Base-by-base conservation (phyloP, 2,113 vertebrate genomes). In the Solenodon paradoxus region DNA sequence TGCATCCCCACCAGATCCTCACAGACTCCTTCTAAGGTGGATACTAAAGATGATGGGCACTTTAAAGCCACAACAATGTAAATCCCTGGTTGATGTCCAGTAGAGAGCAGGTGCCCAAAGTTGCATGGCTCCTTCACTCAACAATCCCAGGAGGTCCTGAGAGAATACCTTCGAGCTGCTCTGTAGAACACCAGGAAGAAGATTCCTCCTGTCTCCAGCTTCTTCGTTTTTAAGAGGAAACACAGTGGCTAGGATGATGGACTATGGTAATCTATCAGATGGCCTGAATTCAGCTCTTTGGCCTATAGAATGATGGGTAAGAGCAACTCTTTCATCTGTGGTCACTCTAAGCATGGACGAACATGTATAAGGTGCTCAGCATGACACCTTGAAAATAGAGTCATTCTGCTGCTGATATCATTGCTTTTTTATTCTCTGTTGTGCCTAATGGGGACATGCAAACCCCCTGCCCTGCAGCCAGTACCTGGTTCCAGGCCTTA, bases 201-300 rank as follows among this genome's bases (percentile, higher is more conserved):
- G 17, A 55, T 35, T 2, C 13, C 69, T 30, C 28, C 28, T 7
- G 9, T 9, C 40, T 38, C 78, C 35, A 20, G 51, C 9, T 7
- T 45, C 30, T 26, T 57, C 42, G 8, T 8, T 45, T 4, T 6
- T 30, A 12, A 55, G 22, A 42, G 47, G 13, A n/a, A n/a, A n/a
- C 9, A 55, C 6, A 51, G 1, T 7, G 17, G 35, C 22, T 72
- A 19, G 42, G 45, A 7, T n/a, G 35, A 22, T 0, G 1, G 35
- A n/a, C 42, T 22, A 10, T 28, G 1, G 8, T 61, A 32, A 24
- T 0, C n/a, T 7, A 40, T 12, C 2, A 9, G 2, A 3, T 51
- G 1, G 38, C 22, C 11, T 28, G 20, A 9, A 6, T 7, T 19
- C 8, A 17, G 80, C 26, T 7, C 5, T 24, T 6, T n/a, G n/a